These are phyloP conservation scores for Enteromius afrohamiltoni DNA, from an alignment of 2,797 vertebrate species.

Conservation along the genomic window DNA sequence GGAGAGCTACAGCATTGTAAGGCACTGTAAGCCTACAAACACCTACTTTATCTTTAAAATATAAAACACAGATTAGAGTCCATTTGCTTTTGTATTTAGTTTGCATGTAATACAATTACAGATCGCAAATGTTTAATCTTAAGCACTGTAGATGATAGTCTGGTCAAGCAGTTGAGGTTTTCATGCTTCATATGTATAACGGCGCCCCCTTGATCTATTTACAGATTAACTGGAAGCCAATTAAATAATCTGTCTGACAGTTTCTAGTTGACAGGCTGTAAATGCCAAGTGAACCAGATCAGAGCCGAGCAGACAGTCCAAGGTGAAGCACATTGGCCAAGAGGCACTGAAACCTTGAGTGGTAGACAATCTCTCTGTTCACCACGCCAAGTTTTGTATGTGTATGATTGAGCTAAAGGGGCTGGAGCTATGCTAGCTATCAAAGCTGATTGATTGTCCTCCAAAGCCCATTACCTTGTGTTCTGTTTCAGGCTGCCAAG, in stretches of 20 bases:
- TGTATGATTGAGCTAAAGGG: slow-evolving; percentile 59
- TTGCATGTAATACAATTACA: neutral
- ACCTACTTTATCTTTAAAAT: slow-evolving; percentile 3
- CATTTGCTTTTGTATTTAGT: slow-evolving; percentile 8
- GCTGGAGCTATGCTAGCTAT: slow-evolving; percentile 60
- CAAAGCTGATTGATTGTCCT: slow-evolving; percentile 65
- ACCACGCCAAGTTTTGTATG: slow-evolving; percentile 61
- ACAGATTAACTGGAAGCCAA: slow-evolving; percentile 48
- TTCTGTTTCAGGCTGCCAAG: slow-evolving; percentile 71
- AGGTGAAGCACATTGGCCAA: slow-evolving; percentile 62
- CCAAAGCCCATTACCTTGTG: slow-evolving; percentile 72
- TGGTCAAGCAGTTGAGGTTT: slow-evolving; percentile 5
- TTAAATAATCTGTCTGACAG: slow-evolving; percentile 43
- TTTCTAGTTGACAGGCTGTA: slow-evolving; percentile 35
- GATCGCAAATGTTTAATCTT: neutral
- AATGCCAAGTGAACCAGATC: slow-evolving; percentile 64
- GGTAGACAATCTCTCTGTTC: slow-evolving; percentile 67
- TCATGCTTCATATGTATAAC: slow-evolving; percentile 15
- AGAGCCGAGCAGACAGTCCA: slow-evolving; percentile 54
- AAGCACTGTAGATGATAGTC: neutral
- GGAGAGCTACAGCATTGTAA: slow-evolving; percentile 32
- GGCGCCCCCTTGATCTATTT: slow-evolving; percentile 41
- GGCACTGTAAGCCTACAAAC: slow-evolving; percentile 22
- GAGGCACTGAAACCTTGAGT: slow-evolving; percentile 61
- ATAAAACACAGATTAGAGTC: slow-evolving; percentile 2